Conservation (phyloP, 2,797 vertebrate species). For the Clarias fuscus region DNA sequence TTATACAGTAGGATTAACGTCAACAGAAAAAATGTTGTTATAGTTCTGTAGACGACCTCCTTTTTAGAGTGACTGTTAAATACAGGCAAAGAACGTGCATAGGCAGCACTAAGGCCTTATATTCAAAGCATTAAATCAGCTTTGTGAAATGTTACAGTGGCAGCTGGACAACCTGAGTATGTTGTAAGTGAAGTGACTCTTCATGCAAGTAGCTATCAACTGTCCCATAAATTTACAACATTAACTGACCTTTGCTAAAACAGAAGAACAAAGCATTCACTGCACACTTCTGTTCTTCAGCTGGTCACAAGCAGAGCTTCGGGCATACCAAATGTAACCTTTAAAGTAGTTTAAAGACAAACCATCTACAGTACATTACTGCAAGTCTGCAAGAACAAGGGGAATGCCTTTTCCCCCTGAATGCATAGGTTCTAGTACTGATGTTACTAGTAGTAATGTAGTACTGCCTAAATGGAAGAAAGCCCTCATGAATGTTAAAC, state of each 20-base stretch:
- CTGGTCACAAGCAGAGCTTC: constrained; percentile 16
- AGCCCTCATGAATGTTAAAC: neutral
- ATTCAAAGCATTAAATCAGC: constrained; percentile 27
- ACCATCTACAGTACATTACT: constrained; percentile 4
- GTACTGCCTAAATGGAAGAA: neutral
- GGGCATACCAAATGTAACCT: constrained; percentile 22
- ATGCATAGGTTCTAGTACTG: neutral
- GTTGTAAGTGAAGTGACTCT: constrained; percentile 22
- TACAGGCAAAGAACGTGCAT: constrained; percentile 6
- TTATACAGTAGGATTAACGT: neutral
- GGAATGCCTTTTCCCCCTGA: neutral
- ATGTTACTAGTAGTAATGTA: neutral
- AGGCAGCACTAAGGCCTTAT: constrained; percentile 2
- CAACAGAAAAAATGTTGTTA: neutral
- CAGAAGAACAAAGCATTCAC: constrained; percentile 40
- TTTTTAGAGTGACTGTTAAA: constrained; percentile 13
- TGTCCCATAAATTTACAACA: constrained; percentile 43
- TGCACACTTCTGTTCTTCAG: constrained; percentile 34
- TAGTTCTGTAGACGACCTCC: neutral
- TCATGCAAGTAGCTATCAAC: constrained; percentile 32
- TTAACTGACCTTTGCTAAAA: constrained; percentile 39
- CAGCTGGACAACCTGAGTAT: constrained; percentile 42
- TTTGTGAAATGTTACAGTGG: constrained; percentile 44
- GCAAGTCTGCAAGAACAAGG: constrained; percentile 1
- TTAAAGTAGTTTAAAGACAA: constrained; percentile 12